phyloP scores from a whole-genome alignment of 1,140 invertebrate genomes.

The Hycleus phaleratus region DNA sequence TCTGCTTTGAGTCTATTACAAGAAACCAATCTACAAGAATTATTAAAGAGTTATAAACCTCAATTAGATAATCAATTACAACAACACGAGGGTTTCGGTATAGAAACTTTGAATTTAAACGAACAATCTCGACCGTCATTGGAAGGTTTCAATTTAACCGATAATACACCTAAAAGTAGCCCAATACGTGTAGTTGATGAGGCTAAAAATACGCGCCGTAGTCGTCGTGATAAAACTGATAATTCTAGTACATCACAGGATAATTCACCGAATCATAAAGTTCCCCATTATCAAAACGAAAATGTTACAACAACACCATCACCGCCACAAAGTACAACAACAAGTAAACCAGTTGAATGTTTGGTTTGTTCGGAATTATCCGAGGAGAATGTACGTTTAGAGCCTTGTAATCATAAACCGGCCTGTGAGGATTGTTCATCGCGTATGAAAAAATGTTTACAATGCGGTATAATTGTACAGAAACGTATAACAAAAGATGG shows the following conservation, averaged over 20 bases:
- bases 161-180: constrained; percentile 26
- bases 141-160: constrained; percentile 35
- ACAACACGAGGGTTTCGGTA: constrained; percentile 16
- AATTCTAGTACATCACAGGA: constrained; percentile 32
- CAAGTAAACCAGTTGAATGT: constrained; percentile 52
- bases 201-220: constrained; percentile 21
- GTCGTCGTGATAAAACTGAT: constrained; percentile 27
- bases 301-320: constrained; percentile 13
- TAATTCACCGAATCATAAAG: constrained; percentile 35
- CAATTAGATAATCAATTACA: constrained; percentile 28
- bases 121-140: constrained; percentile 14
- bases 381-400: constrained; percentile 56
- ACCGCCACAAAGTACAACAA: neutral
- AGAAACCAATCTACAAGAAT: constrained; percentile 34
- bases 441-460: constrained; percentile 73
- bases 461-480: constrained; percentile 56
- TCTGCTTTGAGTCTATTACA: constrained; percentile 53
- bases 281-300: constrained; percentile 37
- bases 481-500: constrained; percentile 48
- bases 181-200: constrained; percentile 19
- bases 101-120: constrained; percentile 24
- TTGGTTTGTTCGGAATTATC: constrained; percentile 61
- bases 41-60: constrained; percentile 37
- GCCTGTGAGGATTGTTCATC: constrained; percentile 69
- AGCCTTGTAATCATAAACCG: constrained; percentile 68